Base-by-base conservation (phyloP, 2,888 invertebrate species). In the Vanessa cardui region DNA sequence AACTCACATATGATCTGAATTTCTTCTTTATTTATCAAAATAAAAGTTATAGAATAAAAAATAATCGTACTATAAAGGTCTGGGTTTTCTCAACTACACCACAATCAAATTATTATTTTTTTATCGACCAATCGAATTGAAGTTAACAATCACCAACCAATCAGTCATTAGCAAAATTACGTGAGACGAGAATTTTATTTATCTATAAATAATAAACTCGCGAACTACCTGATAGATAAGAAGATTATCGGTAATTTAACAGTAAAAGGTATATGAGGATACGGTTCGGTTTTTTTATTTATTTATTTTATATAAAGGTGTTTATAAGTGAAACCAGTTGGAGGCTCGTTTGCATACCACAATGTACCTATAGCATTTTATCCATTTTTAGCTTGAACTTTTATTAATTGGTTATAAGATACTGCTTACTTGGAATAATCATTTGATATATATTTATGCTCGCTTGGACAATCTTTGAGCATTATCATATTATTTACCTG, bases 301-400 rank as follows among this genome's bases (percentile, higher is more conserved):
- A 56, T 58, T 63, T 60, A 59, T 59, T 65, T n/a, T 46, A 63
- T 49, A 49, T 66, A 69, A 69, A 66, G 63, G 63, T 66, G 70
- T 58, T 64, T 47, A 54, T 66, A 70, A 67, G 58, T 61, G 67
- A 61, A 67, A 70, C 70, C 50, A 46, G 67, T 64, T 31, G 20
- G 21, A 7, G 18, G 46, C 44, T 58, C 58, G 45, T 66, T 67
- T 69, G 62, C 65, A 65, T 69, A 65, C 69, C 59, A 49, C 61
- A 47, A 61, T 60, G 66, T 61, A 26, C 26, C 26, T 26, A 31
- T 44, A 31, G 49, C n/a, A 54, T 58, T 58, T 50, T 66, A 60
- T 69, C 21, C 47, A 12, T 18, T 16, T 47, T 62, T 62, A 44
- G 58, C 58, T 62, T 21, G 62, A 62, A 62, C 46, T 62, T 62